Conservation (phyloP, 1,140 invertebrate genomes). For the Hetaerina americana region DNA sequence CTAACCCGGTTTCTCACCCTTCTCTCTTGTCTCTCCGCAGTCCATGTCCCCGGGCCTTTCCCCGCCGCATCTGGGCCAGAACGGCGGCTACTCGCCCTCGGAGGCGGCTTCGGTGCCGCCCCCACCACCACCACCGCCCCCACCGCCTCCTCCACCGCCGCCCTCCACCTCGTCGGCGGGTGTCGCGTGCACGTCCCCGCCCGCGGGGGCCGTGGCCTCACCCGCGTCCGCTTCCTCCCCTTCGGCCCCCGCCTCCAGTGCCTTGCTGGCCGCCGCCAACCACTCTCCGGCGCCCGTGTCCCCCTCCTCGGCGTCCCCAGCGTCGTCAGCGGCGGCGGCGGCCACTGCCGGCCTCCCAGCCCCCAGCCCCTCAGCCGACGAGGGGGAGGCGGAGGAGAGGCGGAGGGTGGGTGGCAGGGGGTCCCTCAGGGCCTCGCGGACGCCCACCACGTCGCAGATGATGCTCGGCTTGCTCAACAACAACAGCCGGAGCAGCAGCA, state of each 20-base stretch:
- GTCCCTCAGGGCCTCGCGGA: background rate
- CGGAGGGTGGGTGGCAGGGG: background rate
- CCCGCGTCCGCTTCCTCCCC: conserved; percentile 22
- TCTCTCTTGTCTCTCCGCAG: too few species aligned
- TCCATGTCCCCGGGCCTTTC: background rate
- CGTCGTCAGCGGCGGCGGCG: conserved; percentile 16
- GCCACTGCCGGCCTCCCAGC: conserved; percentile 14
- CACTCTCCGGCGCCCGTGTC: conserved; percentile 8
- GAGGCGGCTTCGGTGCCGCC: background rate
- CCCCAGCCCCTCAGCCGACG: conserved; percentile 15
- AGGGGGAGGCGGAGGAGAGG: background rate
- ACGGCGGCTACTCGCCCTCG: background rate
- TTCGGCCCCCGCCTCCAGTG: conserved; percentile 36
- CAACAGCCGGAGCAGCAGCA: conserved; percentile 31
- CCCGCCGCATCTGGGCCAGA: background rate
- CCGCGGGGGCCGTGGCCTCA: background rate
- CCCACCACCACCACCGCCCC: conserved; percentile 13
- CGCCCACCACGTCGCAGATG: conserved; percentile 50
- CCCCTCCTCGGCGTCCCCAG: background rate
- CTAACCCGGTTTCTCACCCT: too few species aligned
- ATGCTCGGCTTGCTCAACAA: conserved; percentile 77
- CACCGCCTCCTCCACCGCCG: conserved; percentile 13
- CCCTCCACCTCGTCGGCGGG: conserved; percentile 12
- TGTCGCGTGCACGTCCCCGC: background rate
- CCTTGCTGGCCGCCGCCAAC: conserved; percentile 36